Evolutionary conservation across 1,140 invertebrate genomes (phyloP).

Genomic region (Hycleus phaleratus): DNA sequence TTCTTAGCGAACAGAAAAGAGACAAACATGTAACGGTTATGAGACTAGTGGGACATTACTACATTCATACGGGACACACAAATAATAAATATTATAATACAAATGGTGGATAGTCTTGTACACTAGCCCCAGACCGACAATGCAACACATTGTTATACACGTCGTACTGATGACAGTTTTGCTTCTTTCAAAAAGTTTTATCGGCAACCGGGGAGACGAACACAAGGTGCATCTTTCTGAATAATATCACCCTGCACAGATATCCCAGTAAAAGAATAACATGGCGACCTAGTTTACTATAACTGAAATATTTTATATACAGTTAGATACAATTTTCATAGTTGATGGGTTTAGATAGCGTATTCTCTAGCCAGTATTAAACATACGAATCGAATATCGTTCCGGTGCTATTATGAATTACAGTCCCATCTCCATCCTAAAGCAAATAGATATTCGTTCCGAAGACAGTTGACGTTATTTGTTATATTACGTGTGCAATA

Average conservation of each 20-base stretch:
- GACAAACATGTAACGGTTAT: conserved; percentile 20
- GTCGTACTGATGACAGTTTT: conserved; percentile 38
- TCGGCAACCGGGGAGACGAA: conserved; percentile 27
- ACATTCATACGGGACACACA: conserved; percentile 37
- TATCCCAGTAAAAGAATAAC: neutral
- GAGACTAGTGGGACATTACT: conserved; percentile 32
- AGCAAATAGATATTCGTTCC: conserved; percentile 31
- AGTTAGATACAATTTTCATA: too few relatives aligned
- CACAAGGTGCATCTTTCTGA: conserved; percentile 22
- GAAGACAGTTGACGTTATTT: conserved; percentile 37
- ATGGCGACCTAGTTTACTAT: neutral
- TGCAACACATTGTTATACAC: conserved; percentile 39
- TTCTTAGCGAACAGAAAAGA: conserved; percentile 16
- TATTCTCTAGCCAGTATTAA: neutral
- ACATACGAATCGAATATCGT: conserved; percentile 5
- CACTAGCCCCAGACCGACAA: conserved; percentile 26
- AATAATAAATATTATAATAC: conserved; percentile 43
- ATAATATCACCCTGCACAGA: conserved; percentile 19
- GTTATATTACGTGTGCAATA: conserved; percentile 40
- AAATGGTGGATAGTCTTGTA: conserved; percentile 19
- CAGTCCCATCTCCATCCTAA: conserved; percentile 4
- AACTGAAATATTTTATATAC: neutral
- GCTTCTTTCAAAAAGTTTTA: conserved; percentile 42
- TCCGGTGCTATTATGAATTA: conserved; percentile 10
- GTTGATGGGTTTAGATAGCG: too few relatives aligned